These are phyloP conservation scores for Drosophila leontia DNA, from an alignment of 1,140 invertebrate species.

Conservation along the genomic window DNA sequence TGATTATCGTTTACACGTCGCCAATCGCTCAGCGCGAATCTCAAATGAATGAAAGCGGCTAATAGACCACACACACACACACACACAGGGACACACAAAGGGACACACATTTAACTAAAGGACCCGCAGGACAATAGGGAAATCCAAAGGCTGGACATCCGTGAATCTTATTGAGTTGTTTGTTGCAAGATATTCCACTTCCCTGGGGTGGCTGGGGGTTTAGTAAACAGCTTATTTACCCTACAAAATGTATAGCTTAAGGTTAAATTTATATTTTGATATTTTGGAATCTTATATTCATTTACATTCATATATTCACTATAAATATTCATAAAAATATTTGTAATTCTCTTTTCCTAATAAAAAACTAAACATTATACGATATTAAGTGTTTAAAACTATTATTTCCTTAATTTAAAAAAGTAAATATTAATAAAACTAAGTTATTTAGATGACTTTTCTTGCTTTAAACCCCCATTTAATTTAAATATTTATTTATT, in stretches of 20 bases:
- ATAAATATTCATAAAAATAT: too few species aligned
- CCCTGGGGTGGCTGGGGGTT: background rate
- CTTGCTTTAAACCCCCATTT: too few species aligned
- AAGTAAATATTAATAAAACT: too few species aligned
- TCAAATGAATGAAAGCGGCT: conserved; percentile 48
- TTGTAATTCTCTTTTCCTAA: too few species aligned
- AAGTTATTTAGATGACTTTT: too few species aligned
- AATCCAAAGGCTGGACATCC: conserved; percentile 36
- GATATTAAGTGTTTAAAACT: too few species aligned
- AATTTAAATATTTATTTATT: too few species aligned
- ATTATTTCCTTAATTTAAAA: too few species aligned
- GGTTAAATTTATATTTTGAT: background rate
- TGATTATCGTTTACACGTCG: conserved; percentile 83
- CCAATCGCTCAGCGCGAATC: conserved; percentile 71
- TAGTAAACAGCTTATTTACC: background rate
- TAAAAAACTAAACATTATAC: too few species aligned
- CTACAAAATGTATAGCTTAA: background rate
- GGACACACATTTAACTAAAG: background rate
- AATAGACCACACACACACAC: conserved; percentile 33
- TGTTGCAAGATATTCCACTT: conserved; percentile 11
- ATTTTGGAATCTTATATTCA: too few species aligned
- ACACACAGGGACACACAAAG: background rate
- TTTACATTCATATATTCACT: too few species aligned
- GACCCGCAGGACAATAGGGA: conserved; percentile 26
- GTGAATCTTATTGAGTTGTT: conserved; percentile 40